Conservation (phyloP, 2,113 vertebrate genomes). For the Vulpes lagopus region DNA sequence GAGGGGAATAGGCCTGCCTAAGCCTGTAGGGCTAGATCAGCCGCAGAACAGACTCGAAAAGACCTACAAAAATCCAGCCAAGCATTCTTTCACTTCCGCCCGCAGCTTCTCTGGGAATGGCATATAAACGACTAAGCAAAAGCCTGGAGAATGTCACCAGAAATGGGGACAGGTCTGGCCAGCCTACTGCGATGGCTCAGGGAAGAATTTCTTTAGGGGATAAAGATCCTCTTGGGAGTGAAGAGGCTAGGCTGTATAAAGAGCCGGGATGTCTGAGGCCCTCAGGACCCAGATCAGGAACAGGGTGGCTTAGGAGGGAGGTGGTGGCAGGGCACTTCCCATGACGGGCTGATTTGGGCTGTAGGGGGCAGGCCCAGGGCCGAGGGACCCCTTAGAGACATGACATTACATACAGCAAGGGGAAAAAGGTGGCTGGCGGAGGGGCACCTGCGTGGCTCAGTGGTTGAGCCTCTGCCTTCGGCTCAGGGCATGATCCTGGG, state of each 20-base stretch:
- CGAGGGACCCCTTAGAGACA: neutral
- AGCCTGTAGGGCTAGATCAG: neutral
- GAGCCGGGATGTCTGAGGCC: neutral
- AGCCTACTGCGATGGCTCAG: neutral
- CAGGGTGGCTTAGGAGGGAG: neutral
- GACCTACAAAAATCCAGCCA: constrained; percentile 11
- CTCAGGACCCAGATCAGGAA: neutral
- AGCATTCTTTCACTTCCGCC: neutral
- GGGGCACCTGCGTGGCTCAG: no score
- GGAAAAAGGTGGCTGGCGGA: neutral
- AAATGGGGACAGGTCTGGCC: neutral
- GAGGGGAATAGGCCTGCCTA: neutral
- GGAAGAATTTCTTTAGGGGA: neutral
- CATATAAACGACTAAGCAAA: constrained; percentile 8
- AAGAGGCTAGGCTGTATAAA: neutral
- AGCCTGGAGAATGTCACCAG: constrained; percentile 16
- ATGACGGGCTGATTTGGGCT: neutral
- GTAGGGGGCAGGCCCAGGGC: neutral
- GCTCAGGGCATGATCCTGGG: no score
- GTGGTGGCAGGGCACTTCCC: neutral
- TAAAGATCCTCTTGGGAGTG: neutral
- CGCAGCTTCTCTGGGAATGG: constrained; percentile 10
- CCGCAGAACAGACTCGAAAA: neutral
- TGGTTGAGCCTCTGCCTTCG: no score
- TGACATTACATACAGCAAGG: neutral